Base-by-base conservation (phyloP, 2,888 invertebrate genomes). In the Drosophila parthenogenetica region DNA sequence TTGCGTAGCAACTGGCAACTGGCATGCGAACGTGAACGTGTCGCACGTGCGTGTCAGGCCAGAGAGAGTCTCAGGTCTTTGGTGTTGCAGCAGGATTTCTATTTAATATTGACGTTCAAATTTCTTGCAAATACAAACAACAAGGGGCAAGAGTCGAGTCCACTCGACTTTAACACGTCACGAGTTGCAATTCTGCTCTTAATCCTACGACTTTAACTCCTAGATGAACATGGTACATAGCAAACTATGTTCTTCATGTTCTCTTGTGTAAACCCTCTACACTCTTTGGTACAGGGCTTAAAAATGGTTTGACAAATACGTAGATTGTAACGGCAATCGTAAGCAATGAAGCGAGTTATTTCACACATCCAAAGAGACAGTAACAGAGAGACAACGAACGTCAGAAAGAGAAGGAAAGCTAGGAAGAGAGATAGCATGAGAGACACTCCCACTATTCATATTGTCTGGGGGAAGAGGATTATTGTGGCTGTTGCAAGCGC, bases 81-180 rank as follows among this genome's bases (percentile, higher is more conserved):
- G 49, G 32, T 32, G 46, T 40, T 46, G 63, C 46, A 69, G 55
- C 46, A 45, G 53, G 60, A 69, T 70, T 71, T 82, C 77, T 72
- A 73, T 77, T 79, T 69, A 67, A 73, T 83, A 87, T 89, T 84
- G 89, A 89, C 85, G 81, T 79, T 75, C 71, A 84, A 78, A 73
- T 80, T 75, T 81, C 63, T 53, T 69, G 63, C 79, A 70, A 78
- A 63, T 69, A 66, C 62, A 68, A 61, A 69, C 55, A 62, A 69
- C 16, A 39, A 57, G 45, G 17, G 57, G 37, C 49, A 60, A 35
- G 2, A 8, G 29, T 29, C 29, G 29, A 29, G 29, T 29, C 29
- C 29, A 5, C 29, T 29, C 1, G 29, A 29, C 29, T 29, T 29
- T 29, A 29, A 29, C 8, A 29, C 29, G 8, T 8, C 29, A 29